Evolutionary conservation across 1,140 invertebrate species (phyloP).

Genomic region (Drosophila guanche): DNA sequence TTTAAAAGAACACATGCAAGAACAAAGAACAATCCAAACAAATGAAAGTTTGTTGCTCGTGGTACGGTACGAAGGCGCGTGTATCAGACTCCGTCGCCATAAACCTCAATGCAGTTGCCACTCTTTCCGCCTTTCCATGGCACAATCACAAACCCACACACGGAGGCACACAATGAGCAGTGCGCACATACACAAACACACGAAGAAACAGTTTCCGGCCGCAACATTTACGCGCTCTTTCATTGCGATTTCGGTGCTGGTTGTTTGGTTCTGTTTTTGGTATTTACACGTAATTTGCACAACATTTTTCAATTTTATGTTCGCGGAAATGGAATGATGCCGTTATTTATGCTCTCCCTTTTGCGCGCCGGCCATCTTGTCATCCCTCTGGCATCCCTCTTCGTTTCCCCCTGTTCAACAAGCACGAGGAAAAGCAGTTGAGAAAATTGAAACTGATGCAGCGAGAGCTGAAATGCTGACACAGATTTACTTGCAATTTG

Average conservation of each 20-base stretch:
- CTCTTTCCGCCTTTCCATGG: not conserved
- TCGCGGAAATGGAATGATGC: slow-evolving; percentile 75
- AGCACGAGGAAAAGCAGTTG: slow-evolving; percentile 47
- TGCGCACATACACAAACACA: slow-evolving; percentile 12
- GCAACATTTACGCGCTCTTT: slow-evolving; percentile 56
- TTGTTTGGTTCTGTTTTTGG: slow-evolving; percentile 40
- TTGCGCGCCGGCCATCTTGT: slow-evolving; percentile 31
- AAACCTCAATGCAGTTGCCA: slow-evolving; percentile 31
- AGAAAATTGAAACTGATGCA: slow-evolving; percentile 49
- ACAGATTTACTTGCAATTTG: slow-evolving; percentile 65
- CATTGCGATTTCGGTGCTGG: slow-evolving; percentile 40
- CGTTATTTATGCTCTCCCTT: slow-evolving; percentile 70
- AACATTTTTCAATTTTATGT: slow-evolving; percentile 81
- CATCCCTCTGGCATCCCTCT: no score
- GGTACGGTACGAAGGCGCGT: slow-evolving; percentile 21
- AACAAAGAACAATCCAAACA: no score
- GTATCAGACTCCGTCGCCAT: slow-evolving; percentile 46
- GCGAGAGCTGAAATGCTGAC: slow-evolving; percentile 39
- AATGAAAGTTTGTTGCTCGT: slow-evolving; percentile 36
- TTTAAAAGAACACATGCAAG: not conserved
- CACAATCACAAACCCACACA: not conserved
- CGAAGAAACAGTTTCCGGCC: slow-evolving; percentile 54
- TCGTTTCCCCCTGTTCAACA: not conserved
- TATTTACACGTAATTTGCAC: slow-evolving; percentile 81
- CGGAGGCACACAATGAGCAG: not conserved